A percentile compares a stretch with the other conserved stretches of the same genome.
Evolutionary conservation across 2,797 vertebrate genomes (phyloP).

Genomic region (Coluber constrictor): DNA sequence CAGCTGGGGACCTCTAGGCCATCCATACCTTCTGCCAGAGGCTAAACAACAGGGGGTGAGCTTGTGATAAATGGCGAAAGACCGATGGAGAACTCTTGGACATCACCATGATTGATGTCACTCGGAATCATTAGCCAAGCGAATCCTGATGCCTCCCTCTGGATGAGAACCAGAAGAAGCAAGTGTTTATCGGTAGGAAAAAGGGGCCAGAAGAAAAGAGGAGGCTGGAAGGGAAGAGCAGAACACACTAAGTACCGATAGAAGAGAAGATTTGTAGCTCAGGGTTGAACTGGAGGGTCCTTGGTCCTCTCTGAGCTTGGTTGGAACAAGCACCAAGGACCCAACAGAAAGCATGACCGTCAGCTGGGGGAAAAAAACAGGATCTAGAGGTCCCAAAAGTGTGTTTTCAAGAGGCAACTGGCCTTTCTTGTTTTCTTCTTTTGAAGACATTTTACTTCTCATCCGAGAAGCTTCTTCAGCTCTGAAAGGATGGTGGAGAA

Average conservation of each 20-base stretch:
- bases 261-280: not conserved
- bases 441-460: no score
- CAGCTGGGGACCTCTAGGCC: not conserved
- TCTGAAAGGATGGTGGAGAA: no score
- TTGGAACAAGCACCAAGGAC: not conserved
- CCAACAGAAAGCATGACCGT: not conserved
- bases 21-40: not conserved
- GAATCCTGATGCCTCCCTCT: not conserved
- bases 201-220: no score
- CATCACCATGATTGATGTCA: conserved; percentile 7
- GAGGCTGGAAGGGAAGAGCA: not conserved
- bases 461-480: no score
- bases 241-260: not conserved
- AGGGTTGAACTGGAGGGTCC: not conserved
- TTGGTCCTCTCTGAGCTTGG: not conserved
- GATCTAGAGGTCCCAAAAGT: no score
- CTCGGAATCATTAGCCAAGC: not conserved
- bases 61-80: conserved; percentile 15
- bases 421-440: no score
- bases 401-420: no score
- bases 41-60: not conserved
- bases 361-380: not conserved
- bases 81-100: not conserved
- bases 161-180: fast-evolving
- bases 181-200: not conserved